These are phyloP conservation scores for Pseudorhombus dupliciocellatus DNA, from an alignment of 2,113 vertebrate species.

Conservation along the genomic window DNA sequence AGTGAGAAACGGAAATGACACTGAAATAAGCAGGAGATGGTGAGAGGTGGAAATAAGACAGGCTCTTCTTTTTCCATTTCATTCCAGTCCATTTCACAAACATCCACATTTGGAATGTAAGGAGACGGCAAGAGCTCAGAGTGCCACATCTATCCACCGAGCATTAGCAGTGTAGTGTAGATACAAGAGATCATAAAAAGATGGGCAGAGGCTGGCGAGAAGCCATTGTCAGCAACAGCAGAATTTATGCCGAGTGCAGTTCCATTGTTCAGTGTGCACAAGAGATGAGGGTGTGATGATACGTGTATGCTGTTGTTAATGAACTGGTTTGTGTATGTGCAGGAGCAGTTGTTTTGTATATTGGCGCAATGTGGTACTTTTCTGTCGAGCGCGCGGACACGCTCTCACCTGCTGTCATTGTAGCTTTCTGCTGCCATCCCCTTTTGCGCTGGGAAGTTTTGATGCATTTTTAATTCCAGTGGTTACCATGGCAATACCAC, in stretches of 20 bases:
- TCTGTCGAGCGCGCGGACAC: conserved; percentile 56
- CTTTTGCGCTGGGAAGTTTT: conserved; percentile 64
- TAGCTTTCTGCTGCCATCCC: conserved; percentile 54
- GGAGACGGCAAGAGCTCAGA: conserved; percentile 57
- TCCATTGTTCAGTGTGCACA: conserved; percentile 64
- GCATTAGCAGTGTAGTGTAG: conserved; percentile 61
- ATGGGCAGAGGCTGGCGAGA: conserved; percentile 48
- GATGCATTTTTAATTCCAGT: conserved; percentile 77
- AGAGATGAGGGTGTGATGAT: conserved; percentile 49
- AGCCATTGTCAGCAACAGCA: conserved; percentile 69
- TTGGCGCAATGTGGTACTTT: conserved; percentile 61
- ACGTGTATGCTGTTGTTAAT: conserved; percentile 52
- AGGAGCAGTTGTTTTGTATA: conserved; percentile 28
- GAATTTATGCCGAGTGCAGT: conserved; percentile 68
- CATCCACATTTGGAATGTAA: conserved; percentile 72
- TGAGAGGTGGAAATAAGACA: conserved; percentile 62
- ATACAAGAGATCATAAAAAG: conserved; percentile 71
- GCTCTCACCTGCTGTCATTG: conserved; percentile 54
- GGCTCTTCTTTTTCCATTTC: conserved; percentile 58
- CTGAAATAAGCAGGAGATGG: conserved; percentile 39
- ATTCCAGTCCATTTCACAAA: conserved; percentile 81
- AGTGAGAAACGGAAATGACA: conserved; percentile 48
- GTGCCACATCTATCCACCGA: conserved; percentile 67
- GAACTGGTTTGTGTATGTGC: conserved; percentile 30
- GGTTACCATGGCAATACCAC: conserved; percentile 76